Conservation (phyloP, 2,113 vertebrate species). For the Sylvilagus bachmani region DNA sequence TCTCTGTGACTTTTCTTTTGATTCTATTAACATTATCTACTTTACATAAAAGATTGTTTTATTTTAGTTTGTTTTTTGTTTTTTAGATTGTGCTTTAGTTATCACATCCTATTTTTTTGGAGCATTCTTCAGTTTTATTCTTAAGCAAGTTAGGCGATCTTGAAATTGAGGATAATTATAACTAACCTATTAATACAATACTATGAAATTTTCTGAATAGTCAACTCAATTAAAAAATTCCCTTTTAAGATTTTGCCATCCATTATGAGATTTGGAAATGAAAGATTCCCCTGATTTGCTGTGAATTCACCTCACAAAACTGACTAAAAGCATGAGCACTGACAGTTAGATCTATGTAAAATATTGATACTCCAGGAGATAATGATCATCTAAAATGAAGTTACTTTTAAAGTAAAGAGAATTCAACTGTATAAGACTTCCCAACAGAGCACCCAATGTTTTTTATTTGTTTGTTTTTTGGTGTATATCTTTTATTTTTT, state of each 20-base stretch:
- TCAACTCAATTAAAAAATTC: background rate
- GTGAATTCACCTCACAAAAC: background rate
- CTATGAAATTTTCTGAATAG: background rate
- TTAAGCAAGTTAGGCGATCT: background rate
- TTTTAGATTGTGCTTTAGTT: background rate
- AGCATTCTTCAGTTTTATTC: background rate
- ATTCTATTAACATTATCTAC: background rate
- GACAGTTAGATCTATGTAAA: background rate
- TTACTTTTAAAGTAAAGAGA: background rate
- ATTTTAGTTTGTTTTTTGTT: background rate
- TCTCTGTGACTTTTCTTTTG: background rate
- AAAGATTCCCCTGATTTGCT: background rate
- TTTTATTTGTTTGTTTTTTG: no score
- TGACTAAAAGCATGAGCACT: background rate
- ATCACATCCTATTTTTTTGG: background rate
- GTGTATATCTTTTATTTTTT: no score
- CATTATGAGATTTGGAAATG: background rate
- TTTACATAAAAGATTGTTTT: background rate
- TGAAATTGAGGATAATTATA: background rate
- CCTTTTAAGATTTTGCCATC: background rate
- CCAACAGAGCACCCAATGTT: background rate
- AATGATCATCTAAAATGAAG: background rate
- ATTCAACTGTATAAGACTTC: background rate
- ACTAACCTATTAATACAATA: background rate
- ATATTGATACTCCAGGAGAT: background rate